These are phyloP conservation scores for Penaeus chinensis DNA, from an alignment of 1,140 invertebrate genomes.

Conservation along the genomic window DNA sequence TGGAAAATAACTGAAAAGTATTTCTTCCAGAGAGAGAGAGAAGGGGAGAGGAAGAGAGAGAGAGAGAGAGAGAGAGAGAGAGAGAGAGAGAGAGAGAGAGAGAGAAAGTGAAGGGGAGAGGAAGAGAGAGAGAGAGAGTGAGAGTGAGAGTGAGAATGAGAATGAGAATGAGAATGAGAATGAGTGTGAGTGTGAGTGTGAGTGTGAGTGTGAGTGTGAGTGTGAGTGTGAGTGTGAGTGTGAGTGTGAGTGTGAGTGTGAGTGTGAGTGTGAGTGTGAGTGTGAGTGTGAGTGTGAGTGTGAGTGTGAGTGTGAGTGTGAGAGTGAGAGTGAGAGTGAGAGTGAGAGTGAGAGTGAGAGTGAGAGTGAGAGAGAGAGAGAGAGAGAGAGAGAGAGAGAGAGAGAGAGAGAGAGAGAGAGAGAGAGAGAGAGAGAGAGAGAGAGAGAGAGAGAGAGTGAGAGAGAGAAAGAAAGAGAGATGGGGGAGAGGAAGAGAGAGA, in stretches of 20 bases:
- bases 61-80: constrained; percentile 33
- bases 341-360: constrained; percentile 25
- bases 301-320: background rate
- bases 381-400: constrained; percentile 12
- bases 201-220: constrained; percentile 26
- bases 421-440: constrained; percentile 31
- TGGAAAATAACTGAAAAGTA: background rate
- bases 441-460: constrained; percentile 31
- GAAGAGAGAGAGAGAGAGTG: background rate
- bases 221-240: background rate
- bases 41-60: constrained; percentile 6
- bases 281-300: background rate
- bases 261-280: background rate
- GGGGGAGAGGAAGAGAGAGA: background rate
- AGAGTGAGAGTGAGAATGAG: background rate
- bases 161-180: background rate
- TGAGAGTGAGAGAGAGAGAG: constrained; percentile 28
- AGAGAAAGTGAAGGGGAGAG: background rate
- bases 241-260: background rate
- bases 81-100: constrained; percentile 30
- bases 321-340: constrained; percentile 5
- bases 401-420: background rate
- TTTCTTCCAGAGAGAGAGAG: background rate
- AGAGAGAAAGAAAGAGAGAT: constrained; percentile 20
- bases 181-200: background rate